Evolutionary conservation across 2,797 vertebrate genomes (phyloP), one percentile per base, ranked within the genome.

Genomic region (Sebastes hopkinsi): DNA sequence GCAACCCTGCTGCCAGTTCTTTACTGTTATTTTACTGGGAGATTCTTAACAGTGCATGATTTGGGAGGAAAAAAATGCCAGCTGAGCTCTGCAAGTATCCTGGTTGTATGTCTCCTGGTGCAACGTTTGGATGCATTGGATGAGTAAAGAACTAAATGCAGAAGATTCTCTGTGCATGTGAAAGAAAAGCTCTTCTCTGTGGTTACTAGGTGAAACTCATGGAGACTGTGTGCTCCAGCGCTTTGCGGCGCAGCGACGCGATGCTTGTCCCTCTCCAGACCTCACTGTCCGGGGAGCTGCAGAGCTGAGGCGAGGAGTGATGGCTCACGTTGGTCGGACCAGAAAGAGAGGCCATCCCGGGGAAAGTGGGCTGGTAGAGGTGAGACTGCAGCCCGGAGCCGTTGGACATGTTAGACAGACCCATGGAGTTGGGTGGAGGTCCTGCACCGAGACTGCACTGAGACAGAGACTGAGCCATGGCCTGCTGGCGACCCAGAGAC

Each of bases 201-300:
- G 8, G 29, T 71, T 77, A 95, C 96, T 98, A 99, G 88, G 98
- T 98, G 95, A 99, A 99, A 89, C 97, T 99, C 97, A 99, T 99
- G 93, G 98, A 99, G 65, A 98, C 97, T 96, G 98, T 98, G 97
- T 99, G 98, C 97, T 99, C 98, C 87, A 99, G 97, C 92, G 98
- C 98, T 95, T 99, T 99, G 92, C 98, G 97, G 92, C 97, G 97
- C 88, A 99, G 96, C 82, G 98, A 98, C 77, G 98, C 97, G 95
- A 99, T 98, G 97, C 98, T 99, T 86, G 97, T 98, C 92, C 98
- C 98, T 95, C 98, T 96, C 98, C 98, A 99, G 94, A 99, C 96
- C 93, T 99, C 98, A 96, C 97, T 99, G 95, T 99, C 98, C 96
- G 97, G 98, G 86, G 98, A 99, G 87, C 96, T 97, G 94, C 98